phyloP scores from a whole-genome alignment of 92 coral and sea anemone genomes.

The Paramuricea clavata region DNA sequence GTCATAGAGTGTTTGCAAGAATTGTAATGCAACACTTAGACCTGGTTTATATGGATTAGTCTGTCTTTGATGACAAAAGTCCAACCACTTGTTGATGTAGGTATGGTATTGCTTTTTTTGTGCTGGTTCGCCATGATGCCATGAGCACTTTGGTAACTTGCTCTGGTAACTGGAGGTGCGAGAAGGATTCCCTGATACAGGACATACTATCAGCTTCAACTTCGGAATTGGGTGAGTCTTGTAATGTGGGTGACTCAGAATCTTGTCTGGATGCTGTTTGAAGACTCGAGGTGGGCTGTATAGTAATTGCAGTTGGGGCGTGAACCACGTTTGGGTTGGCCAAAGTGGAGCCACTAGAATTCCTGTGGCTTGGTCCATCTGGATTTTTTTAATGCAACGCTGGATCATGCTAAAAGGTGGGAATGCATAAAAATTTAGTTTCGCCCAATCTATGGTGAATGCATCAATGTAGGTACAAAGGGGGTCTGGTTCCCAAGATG shows the following conservation, averaged over 20 bases:
- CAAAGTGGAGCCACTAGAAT: slow-evolving; percentile 56
- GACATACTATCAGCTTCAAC: slow-evolving; percentile 51
- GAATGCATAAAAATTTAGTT: slow-evolving; percentile 58
- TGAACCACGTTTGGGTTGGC: slow-evolving; percentile 65
- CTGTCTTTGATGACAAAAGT: slow-evolving; percentile 36
- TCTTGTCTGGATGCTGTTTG: slow-evolving; percentile 29
- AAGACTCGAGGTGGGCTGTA: slow-evolving; percentile 57
- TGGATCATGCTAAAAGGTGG: slow-evolving; percentile 67
- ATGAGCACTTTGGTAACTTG: slow-evolving; percentile 61
- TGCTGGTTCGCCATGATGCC: slow-evolving; percentile 70
- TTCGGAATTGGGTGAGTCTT: slow-evolving; percentile 52
- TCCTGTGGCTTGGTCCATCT: slow-evolving; percentile 60
- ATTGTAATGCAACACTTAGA: slow-evolving; percentile 57
- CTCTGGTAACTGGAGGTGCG: background rate
- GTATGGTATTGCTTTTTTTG: slow-evolving; percentile 64
- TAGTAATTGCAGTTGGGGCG: slow-evolving; percentile 45
- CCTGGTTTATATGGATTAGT: slow-evolving; percentile 54
- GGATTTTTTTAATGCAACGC: slow-evolving; percentile 49
- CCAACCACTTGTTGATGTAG: slow-evolving; percentile 53
- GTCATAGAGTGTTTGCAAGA: slow-evolving; percentile 58
- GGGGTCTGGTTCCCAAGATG: slow-evolving; percentile 52
- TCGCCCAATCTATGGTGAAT: slow-evolving; percentile 32
- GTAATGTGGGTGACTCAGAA: slow-evolving; percentile 56
- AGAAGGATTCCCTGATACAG: slow-evolving; percentile 53
- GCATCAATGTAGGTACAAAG: slow-evolving; percentile 36